Evolutionary conservation across 2,888 invertebrate species (phyloP).

Genomic region (Drymonia ruficornis): DNA sequence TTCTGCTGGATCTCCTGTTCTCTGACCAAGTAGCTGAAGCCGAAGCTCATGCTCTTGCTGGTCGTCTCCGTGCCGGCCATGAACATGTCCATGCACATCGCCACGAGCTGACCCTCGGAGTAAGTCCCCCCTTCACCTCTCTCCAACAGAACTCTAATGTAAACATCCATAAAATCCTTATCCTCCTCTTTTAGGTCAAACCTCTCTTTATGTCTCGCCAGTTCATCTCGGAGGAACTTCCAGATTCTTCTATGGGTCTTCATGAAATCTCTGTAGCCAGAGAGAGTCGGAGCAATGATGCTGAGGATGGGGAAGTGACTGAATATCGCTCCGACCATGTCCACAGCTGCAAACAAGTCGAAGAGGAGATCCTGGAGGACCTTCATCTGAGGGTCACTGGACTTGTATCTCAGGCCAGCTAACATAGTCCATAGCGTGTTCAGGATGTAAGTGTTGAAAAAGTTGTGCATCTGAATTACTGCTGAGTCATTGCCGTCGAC

Average conservation of each 20-base stretch:
- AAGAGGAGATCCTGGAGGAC: constrained; percentile 88
- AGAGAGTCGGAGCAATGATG: constrained; percentile 89
- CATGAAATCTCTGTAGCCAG: constrained; percentile 91
- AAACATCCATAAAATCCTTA: constrained; percentile 93
- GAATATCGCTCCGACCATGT: constrained; percentile 92
- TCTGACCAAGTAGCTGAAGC: constrained; percentile 89
- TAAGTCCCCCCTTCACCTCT: constrained; percentile 84
- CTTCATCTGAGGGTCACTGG: constrained; percentile 88
- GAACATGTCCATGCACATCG: constrained; percentile 93
- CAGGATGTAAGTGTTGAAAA: constrained; percentile 90
- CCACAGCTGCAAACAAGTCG: constrained; percentile 89
- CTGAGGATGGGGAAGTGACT: constrained; percentile 91
- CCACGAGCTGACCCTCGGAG: constrained; percentile 90
- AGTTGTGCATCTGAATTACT: constrained; percentile 88
- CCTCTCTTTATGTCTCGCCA: constrained; percentile 88
- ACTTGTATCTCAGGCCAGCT: constrained; percentile 90
- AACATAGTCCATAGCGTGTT: constrained; percentile 94
- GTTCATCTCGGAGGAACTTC: constrained; percentile 89
- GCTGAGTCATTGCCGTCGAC: constrained; percentile 67
- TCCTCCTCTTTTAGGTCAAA: constrained; percentile 85
- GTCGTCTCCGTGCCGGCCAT: constrained; percentile 95
- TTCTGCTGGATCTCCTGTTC: constrained; percentile 89
- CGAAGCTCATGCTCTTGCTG: constrained; percentile 90
- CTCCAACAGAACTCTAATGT: constrained; percentile 87
- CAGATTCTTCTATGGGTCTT: constrained; percentile 89